Evolutionary conservation across 2,113 vertebrate species (phyloP).

Genomic region (Corythornis madagascariensis): DNA sequence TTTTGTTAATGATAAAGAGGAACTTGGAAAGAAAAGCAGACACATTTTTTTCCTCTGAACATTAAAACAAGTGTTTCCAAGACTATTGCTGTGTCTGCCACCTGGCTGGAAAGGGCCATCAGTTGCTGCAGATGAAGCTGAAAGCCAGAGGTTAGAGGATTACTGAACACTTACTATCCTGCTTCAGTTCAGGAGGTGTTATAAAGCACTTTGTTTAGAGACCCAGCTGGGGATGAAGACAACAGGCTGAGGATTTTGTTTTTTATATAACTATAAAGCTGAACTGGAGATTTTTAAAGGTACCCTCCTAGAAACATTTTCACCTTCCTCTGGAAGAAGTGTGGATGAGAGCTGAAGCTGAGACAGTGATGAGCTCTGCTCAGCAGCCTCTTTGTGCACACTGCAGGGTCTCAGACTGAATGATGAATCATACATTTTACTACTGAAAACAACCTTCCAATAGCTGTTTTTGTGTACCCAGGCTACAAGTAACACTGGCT

Average conservation of each 20-base stretch:
- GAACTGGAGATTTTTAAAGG: not conserved
- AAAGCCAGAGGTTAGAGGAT: not conserved
- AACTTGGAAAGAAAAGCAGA: not conserved
- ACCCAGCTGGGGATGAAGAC: not conserved
- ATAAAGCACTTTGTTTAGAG: not conserved
- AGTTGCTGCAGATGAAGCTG: not conserved
- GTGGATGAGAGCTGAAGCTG: accelerated
- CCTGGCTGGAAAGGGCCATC: not conserved
- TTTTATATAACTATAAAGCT: not conserved
- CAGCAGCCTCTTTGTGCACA: not conserved
- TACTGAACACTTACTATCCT: not conserved
- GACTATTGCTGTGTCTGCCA: not conserved
- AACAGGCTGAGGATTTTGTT: not conserved
- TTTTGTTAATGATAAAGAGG: not conserved
- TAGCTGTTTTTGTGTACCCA: not conserved
- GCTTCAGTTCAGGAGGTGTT: not conserved
- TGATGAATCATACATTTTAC: not conserved
- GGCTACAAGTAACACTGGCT: not conserved
- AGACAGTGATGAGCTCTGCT: accelerated
- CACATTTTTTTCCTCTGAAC: not conserved
- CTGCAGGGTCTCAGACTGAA: not conserved
- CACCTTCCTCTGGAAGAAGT: not conserved
- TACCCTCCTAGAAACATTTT: not conserved
- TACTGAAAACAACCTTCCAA: not conserved
- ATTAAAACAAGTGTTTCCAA: not conserved